Evolutionary conservation across 1,140 invertebrate genomes (phyloP), one percentile per base, ranked within the genome.

Genomic region (Drosophila jambulina): DNA sequence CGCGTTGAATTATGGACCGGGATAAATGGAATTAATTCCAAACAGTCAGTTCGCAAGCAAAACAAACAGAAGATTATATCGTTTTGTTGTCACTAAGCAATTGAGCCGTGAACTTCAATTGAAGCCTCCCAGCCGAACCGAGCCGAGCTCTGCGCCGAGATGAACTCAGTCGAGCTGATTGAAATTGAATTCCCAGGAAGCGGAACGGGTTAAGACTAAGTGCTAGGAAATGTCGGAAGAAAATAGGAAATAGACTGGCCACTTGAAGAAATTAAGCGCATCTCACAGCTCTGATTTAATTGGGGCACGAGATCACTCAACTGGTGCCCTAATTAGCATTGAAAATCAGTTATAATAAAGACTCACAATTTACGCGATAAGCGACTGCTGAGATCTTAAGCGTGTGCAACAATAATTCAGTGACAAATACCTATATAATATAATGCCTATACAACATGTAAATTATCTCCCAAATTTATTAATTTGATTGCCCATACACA

Each of bases 71-170:
- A 74, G 58, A 84, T 82, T 76, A 56, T 58, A 53, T 76, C 58
- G 42, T 25, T 61, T 59, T 38, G 69, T 71, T 60, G 76, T 60
- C 81, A 65, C 43, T 58, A 77, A 63, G 45, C 70, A 64, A 88
- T 90, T 88, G 84, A 88, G 76, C 84, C 84, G 80, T 88, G 84
- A 88, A 88, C 84, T 90, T 88, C 65, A 88, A 90, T 88, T 88
- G 58, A 80, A 61, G 54, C 81, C 57, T 40, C 43, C 42, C 54
- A 42, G 17, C 27, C 46, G 40, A 48, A 32, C 34, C 69, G 49
- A 38, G 61, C 36, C 34, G 27, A 32, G 65, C 51, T 72, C 25
- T 72, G 45, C 29, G 51, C 68, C 19, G 70, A 69, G 45, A 34
- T 72, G 34, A 74, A 74, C 70, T 60, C 70, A 32, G 48, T n/a